Conservation (phyloP, 2,113 vertebrate species). For the Ceyx cyanopectus region DNA sequence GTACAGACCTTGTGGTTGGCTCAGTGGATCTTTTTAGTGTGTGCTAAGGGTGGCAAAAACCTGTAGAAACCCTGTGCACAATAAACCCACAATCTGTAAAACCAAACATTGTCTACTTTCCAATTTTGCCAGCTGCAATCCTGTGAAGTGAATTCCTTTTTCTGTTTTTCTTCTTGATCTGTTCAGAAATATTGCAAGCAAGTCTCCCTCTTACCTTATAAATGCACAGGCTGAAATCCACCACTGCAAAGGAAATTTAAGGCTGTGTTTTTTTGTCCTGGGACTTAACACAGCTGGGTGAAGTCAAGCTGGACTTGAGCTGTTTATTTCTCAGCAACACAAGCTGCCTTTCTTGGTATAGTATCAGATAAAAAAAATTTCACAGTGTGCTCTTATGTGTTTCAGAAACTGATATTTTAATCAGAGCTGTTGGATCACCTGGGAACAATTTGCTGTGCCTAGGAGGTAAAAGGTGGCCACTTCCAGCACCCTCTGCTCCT, state of each 20-base stretch:
- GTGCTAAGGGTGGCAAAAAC: background rate
- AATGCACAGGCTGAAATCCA: background rate
- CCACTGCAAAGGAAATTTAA: background rate
- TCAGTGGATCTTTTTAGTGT: background rate
- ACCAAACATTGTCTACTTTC: background rate
- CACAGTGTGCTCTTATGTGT: background rate
- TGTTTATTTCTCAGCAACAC: background rate
- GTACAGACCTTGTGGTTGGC: background rate
- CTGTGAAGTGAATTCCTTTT: background rate
- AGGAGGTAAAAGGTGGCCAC: background rate
- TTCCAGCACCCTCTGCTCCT: background rate
- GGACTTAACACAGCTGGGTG: background rate
- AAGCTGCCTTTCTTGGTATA: background rate
- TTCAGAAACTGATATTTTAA: constrained; percentile 40
- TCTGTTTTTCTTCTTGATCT: background rate
- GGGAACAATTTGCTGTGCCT: background rate
- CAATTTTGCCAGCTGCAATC: background rate
- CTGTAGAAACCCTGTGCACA: background rate
- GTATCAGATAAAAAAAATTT: background rate
- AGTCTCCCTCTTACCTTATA: background rate
- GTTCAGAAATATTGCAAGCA: background rate
- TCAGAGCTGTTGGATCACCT: background rate
- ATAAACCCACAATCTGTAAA: background rate
- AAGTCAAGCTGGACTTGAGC: background rate
- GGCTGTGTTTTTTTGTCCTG: background rate